Conservation (phyloP, 1,140 invertebrate genomes). For the Drosophila kikkawai region DNA sequence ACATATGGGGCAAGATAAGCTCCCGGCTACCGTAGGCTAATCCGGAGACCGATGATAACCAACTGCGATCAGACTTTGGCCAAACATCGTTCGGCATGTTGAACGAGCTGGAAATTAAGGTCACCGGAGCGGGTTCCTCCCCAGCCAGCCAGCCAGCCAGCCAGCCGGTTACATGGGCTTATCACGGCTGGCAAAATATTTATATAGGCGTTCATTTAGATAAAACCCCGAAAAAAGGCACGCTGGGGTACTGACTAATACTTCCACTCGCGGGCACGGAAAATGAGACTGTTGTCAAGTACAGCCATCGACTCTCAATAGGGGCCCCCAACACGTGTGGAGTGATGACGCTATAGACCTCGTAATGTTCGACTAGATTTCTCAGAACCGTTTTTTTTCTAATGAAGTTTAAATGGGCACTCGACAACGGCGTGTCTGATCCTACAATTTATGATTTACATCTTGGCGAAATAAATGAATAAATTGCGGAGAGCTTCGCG, state of each 20-base stretch:
- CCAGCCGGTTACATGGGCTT: slow-evolving; percentile 42
- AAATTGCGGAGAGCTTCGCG: slow-evolving; percentile 23
- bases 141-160: slow-evolving; percentile 3
- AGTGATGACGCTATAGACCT: slow-evolving; percentile 23
- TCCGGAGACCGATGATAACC: slow-evolving; percentile 32
- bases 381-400: slow-evolving; percentile 27
- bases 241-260: slow-evolving; percentile 49
- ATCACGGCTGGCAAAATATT: slow-evolving; percentile 53
- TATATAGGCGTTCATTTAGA: slow-evolving; percentile 57
- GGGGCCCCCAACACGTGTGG: slow-evolving; percentile 19
- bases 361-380: slow-evolving; percentile 2
- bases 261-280: not conserved
- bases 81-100: slow-evolving; percentile 43
- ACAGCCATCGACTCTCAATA: slow-evolving; percentile 18
- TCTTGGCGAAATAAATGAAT: slow-evolving; percentile 40
- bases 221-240: slow-evolving; percentile 24
- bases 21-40: slow-evolving; percentile 21
- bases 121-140: slow-evolving; percentile 11
- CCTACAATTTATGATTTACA: slow-evolving; percentile 25
- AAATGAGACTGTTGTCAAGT: slow-evolving; percentile 41
- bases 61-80: slow-evolving; percentile 35
- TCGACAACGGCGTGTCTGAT: slow-evolving; percentile 18
- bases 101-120: slow-evolving; percentile 31
- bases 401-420: slow-evolving; percentile 14
- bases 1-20: slow-evolving; percentile 33